These are phyloP conservation scores for Dynastes hyllus DNA, from an alignment of 2,888 invertebrate genomes.

Conservation along the genomic window DNA sequence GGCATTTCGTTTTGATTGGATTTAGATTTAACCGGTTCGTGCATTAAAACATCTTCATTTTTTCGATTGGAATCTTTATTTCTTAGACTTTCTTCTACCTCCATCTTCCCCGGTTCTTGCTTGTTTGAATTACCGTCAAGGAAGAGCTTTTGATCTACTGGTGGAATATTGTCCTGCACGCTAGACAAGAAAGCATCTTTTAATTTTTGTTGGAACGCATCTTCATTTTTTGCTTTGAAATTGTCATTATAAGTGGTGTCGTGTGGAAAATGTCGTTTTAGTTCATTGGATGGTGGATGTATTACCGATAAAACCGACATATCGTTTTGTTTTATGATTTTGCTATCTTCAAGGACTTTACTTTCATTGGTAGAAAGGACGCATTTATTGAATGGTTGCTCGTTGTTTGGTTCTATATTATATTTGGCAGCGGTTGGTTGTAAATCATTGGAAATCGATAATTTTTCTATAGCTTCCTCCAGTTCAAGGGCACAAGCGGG, in stretches of 20 bases:
- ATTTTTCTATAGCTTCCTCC: constrained; percentile 67
- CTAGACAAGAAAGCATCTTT: constrained; percentile 76
- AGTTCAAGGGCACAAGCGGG: constrained; percentile 64
- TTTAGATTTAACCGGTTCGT: constrained; percentile 57
- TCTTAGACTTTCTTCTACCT: constrained; percentile 51
- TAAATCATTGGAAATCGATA: constrained; percentile 64
- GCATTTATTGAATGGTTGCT: constrained; percentile 65
- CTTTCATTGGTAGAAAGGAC: constrained; percentile 54
- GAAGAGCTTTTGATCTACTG: constrained; percentile 53
- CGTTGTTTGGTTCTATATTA: constrained; percentile 67
- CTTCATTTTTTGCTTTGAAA: constrained; percentile 51
- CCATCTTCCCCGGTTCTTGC: constrained; percentile 57
- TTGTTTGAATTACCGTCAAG: constrained; percentile 60
- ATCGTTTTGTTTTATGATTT: constrained; percentile 54
- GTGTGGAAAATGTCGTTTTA: constrained; percentile 51
- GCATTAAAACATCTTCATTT: constrained; percentile 60
- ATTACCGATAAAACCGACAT: constrained; percentile 55
- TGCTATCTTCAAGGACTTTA: constrained; percentile 56
- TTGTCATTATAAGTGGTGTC: constrained; percentile 38
- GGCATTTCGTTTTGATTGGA: constrained; percentile 58
- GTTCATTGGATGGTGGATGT: constrained; percentile 50
- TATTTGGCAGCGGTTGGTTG: constrained; percentile 66
- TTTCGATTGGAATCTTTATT: constrained; percentile 63
- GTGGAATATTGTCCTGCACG: constrained; percentile 74
- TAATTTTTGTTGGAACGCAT: constrained; percentile 70